phyloP scores from a whole-genome alignment of 2,888 invertebrate species.

The Stratiomys singularior region DNA sequence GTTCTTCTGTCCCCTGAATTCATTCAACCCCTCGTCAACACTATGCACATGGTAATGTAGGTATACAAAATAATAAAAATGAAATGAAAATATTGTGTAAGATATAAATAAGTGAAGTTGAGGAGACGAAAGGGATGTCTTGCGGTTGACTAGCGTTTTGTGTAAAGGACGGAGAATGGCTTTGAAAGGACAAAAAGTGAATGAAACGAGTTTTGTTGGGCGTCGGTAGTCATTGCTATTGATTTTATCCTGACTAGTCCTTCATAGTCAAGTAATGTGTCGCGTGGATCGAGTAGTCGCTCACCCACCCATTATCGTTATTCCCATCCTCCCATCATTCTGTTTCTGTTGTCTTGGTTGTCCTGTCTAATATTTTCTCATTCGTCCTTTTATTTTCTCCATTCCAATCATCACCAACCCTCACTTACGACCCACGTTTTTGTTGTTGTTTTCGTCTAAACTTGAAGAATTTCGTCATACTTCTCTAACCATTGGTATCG shows the following conservation, averaged over 20 bases:
- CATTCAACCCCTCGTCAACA: slow-evolving; percentile 1
- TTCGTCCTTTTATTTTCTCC: slow-evolving; percentile 4
- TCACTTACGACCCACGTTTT: not conserved
- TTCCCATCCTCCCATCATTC: not conserved
- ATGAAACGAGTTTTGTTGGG: slow-evolving; percentile 48
- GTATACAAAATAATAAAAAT: slow-evolving; percentile 31
- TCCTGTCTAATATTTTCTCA: slow-evolving; percentile 7
- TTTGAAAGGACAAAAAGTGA: slow-evolving; percentile 21
- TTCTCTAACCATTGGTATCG: not conserved
- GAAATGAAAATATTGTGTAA: slow-evolving; percentile 44
- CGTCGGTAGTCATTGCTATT: slow-evolving; percentile 51
- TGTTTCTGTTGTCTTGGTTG: not conserved
- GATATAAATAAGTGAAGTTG: slow-evolving; percentile 39
- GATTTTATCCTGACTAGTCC: slow-evolving; percentile 50
- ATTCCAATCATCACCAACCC: not conserved
- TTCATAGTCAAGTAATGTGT: slow-evolving; percentile 51
- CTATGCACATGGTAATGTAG: slow-evolving; percentile 26
- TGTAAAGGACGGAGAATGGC: not conserved
- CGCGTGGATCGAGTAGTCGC: not conserved
- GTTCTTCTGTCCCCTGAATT: not conserved
- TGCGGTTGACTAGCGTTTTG: not conserved
- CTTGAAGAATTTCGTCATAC: slow-evolving; percentile 32
- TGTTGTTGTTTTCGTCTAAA: slow-evolving; percentile 24
- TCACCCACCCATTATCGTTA: not conserved
- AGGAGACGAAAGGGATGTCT: not conserved